phyloP scores from a whole-genome alignment of 1,140 invertebrate genomes.

The Cydia splendana region DNA sequence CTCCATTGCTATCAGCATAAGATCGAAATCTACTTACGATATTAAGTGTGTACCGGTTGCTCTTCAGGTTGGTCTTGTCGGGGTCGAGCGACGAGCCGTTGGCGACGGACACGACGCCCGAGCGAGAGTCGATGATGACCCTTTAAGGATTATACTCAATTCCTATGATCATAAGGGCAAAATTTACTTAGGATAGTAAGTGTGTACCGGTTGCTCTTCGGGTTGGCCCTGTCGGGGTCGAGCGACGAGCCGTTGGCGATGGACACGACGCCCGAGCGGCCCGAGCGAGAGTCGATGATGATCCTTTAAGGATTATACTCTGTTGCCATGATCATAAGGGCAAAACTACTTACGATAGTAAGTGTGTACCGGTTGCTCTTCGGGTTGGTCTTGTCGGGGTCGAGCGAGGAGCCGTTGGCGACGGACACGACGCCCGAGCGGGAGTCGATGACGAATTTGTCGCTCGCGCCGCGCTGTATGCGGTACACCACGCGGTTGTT shows the following conservation, averaged over 20 bases:
- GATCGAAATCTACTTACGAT: conserved; percentile 76
- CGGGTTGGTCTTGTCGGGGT: conserved; percentile 92
- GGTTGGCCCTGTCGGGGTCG: conserved; percentile 92
- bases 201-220: conserved; percentile 84
- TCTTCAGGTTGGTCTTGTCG: conserved; percentile 89
- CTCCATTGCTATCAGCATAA: conserved; percentile 34
- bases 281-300: conserved; percentile 90
- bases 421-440: conserved; percentile 91
- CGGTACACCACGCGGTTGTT: conserved; percentile 94
- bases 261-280: conserved; percentile 89
- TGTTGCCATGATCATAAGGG: conserved; percentile 33
- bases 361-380: conserved; percentile 85
- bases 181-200: conserved; percentile 82
- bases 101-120: conserved; percentile 90
- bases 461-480: conserved; percentile 91
- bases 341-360: conserved; percentile 80
- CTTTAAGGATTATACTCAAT: no score
- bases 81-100: conserved; percentile 93
- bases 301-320: no score
- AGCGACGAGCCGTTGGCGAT: conserved; percentile 92
- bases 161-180: conserved; percentile 33
- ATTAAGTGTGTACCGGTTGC: conserved; percentile 83
- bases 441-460: conserved; percentile 95
- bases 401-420: conserved; percentile 91
- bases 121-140: conserved; percentile 91